Base-by-base conservation (phyloP, 2,888 invertebrate genomes). In the Calameuta pallipes region DNA sequence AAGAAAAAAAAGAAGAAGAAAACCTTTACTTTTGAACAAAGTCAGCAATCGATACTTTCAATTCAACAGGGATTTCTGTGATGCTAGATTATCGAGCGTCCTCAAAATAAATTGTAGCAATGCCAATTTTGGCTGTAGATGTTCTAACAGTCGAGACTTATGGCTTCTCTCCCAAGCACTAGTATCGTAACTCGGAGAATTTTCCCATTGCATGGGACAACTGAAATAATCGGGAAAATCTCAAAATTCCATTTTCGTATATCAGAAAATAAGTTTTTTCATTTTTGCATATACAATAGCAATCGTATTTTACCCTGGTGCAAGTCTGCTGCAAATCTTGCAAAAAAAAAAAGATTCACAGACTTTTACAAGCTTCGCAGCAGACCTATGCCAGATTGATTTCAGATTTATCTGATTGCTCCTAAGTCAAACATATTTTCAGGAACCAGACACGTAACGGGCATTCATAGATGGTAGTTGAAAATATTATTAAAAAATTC, bases 151-250 rank as follows among this genome's bases (percentile, higher is more conserved):
- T 23, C 34, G 56, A 56, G 76, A 73, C 37, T 56, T 73, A 33
- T 69, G 56, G 74, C 13, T 41, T 36, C 23, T 77, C 31, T 23
- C 11, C 1, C 69, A 33, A 23, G 41, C 74, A 9, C 9, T 56
- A 56, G 56, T 56, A 56, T 56, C 23, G 74, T 81, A 85, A 35
- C 30, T 78, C 13, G 74, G 76, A 11, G 82, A 76, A 41, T 74
- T 78, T 1, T 75, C 75, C 84, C 83, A 85, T 35, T 82, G 34
- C 35, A 79, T 12, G 31, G 78, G 31, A 74, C 84, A 84, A 73
- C 85, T 85, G 74, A 78, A 79, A 74, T 31, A 56, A 56, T 56
- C 23, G 23, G 23, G 23, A 23, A 23, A 23, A 23, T 56, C 56
- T 56, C 56, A 56, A 56, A 56, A 56, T 23, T 56, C 0, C 23